Conservation (phyloP, 2,113 vertebrate species). For the Acanthochromis polyacanthus region DNA sequence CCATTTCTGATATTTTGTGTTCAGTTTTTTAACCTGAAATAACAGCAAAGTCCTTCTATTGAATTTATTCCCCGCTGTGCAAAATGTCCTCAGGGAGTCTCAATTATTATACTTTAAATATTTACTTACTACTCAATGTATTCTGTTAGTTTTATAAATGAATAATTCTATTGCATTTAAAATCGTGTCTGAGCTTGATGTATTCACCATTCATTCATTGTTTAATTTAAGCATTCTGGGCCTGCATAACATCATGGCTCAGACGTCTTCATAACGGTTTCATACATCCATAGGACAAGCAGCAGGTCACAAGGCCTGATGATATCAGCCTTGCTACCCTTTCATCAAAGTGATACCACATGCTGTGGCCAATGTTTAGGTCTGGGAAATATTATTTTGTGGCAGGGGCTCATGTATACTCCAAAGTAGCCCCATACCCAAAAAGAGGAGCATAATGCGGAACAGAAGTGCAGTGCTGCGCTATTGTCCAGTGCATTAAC, state of each 20-base stretch:
- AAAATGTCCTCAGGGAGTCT: too few species aligned
- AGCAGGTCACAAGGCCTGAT: conserved; percentile 52
- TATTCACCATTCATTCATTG: neutral
- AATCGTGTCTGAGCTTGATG: neutral
- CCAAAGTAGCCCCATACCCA: conserved; percentile 56
- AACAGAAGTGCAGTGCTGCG: conserved; percentile 76
- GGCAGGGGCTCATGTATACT: conserved; percentile 56
- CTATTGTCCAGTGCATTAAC: conserved; percentile 78
- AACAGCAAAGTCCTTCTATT: neutral
- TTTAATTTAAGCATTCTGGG: neutral
- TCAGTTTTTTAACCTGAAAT: neutral
- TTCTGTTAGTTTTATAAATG: neutral
- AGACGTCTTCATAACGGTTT: conserved; percentile 58
- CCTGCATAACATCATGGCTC: conserved; percentile 18
- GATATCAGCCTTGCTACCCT: conserved; percentile 61
- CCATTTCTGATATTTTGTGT: conserved; percentile 23
- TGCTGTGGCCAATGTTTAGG: conserved; percentile 58
- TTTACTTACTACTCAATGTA: too few species aligned
- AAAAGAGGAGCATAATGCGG: conserved; percentile 71
- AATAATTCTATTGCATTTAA: neutral
- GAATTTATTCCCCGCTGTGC: neutral
- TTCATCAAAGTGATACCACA: conserved; percentile 69
- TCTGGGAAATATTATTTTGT: conserved; percentile 81
- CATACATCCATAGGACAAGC: conserved; percentile 49
- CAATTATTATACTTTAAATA: too few species aligned